Percentiles rank a stretch among this genome's conserved stretches.
These are phyloP conservation scores for Dolichopus griseipennis DNA, from an alignment of 2,888 invertebrate species.

Conservation along the genomic window DNA sequence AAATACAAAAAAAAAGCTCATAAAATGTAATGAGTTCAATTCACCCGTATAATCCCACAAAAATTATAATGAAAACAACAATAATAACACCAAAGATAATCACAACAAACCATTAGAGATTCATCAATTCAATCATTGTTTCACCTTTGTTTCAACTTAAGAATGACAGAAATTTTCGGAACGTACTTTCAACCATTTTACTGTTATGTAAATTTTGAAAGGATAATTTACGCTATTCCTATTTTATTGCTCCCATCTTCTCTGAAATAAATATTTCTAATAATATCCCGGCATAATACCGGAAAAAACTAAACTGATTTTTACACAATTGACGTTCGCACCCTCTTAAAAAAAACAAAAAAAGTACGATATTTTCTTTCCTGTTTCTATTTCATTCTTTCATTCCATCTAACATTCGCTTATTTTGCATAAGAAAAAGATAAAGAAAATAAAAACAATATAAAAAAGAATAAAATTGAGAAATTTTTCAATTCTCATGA, in stretches of 20 bases:
- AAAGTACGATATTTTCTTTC: no score
- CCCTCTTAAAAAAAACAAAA: neutral
- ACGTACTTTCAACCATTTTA: neutral
- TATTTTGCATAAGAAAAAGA: neutral
- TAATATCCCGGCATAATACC: neutral
- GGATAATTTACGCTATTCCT: neutral
- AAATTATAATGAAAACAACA: no score
- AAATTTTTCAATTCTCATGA: neutral
- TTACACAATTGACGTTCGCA: slow-evolving; percentile 6
- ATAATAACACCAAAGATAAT: no score
- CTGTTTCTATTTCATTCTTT: neutral
- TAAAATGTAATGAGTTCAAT: neutral
- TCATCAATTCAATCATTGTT: neutral
- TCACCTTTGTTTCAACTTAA: neutral
- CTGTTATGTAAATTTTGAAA: neutral
- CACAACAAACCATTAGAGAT: neutral
- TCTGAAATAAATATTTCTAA: neutral
- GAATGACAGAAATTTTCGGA: no score
- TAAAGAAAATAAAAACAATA: neutral
- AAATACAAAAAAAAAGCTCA: neutral
- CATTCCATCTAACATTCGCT: neutral
- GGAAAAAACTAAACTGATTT: slow-evolving; percentile 3
- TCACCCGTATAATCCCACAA: neutral
- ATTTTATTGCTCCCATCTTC: neutral
- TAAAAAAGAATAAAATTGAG: no score